phyloP scores from a whole-genome alignment of 2,797 vertebrate genomes.

The Mergus octosetaceus region DNA sequence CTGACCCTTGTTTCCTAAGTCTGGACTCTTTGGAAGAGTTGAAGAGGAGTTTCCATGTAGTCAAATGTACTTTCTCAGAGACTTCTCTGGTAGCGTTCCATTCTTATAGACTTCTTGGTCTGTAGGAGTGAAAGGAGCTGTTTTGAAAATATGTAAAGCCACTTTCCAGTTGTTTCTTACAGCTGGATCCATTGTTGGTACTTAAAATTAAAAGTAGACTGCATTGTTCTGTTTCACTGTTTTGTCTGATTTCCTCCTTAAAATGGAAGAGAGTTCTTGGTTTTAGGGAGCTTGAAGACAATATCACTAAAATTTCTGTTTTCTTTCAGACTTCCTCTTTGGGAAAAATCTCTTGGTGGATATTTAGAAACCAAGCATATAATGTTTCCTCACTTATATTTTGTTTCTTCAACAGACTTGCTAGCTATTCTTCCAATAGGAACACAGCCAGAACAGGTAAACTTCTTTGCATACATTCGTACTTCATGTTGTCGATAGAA shows the following conservation, averaged over 20 bases:
- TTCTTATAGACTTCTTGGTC: not conserved
- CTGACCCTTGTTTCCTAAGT: not conserved
- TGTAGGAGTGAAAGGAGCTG: not conserved
- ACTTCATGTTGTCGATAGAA: not conserved
- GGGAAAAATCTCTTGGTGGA: conserved; percentile 82
- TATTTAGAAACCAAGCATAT: conserved; percentile 82
- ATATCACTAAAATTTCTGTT: not conserved
- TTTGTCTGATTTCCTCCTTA: not conserved
- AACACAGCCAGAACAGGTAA: conserved; percentile 81
- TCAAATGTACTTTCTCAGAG: not conserved
- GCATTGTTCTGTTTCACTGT: not conserved
- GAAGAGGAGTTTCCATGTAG: not conserved
- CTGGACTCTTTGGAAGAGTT: not conserved
- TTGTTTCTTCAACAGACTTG: conserved; percentile 85
- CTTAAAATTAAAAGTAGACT: not conserved
- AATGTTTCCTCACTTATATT: conserved; percentile 83
- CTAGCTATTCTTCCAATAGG: conserved; percentile 87
- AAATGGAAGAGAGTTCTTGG: not conserved
- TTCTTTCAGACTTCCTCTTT: conserved; percentile 69
- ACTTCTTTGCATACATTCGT: not conserved
- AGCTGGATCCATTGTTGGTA: not conserved
- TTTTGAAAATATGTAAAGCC: fast-evolving
- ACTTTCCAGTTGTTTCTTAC: not conserved
- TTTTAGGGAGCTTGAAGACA: not conserved
- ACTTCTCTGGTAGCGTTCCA: not conserved